Percentiles rank a stretch among this genome's conserved stretches.
phyloP scores from a whole-genome alignment of 2,888 invertebrate genomes.

The Caenorhabditis panamensis region DNA sequence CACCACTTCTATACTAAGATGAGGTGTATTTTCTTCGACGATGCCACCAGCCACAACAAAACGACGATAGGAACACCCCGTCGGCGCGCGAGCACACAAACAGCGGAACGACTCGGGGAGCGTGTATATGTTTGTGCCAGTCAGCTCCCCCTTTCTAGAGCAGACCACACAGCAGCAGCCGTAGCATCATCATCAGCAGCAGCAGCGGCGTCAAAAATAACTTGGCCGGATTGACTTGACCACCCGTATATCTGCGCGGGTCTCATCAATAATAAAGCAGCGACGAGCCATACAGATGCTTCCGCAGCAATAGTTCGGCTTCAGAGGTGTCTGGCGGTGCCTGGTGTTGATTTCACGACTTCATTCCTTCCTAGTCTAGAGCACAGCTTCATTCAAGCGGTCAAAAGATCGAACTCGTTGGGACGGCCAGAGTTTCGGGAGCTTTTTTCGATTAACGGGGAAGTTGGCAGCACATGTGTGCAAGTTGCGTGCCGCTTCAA shows the following conservation, averaged over 20 bases:
- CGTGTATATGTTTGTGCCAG: conserved; percentile 58
- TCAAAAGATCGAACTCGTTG: conserved; percentile 54
- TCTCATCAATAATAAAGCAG: conserved; percentile 54
- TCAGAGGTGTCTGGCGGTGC: conserved; percentile 11
- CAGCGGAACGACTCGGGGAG: conserved; percentile 49
- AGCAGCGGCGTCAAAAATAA: conserved; percentile 44
- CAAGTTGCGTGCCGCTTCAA: conserved; percentile 47
- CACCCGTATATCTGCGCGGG: conserved; percentile 34
- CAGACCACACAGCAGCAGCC: conserved; percentile 47
- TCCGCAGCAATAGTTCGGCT: neutral
- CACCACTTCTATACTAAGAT: conserved; percentile 21
- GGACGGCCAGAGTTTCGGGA: conserved; percentile 36
- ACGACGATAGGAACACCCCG: conserved; percentile 46
- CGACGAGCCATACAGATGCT: conserved; percentile 14
- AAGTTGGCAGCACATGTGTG: conserved; percentile 46
- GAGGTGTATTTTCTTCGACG: conserved; percentile 34
- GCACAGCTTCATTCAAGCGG: conserved; percentile 31
- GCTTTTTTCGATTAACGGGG: conserved; percentile 42
- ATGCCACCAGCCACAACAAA: conserved; percentile 53
- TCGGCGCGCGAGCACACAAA: conserved; percentile 39
- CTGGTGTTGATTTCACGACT: neutral
- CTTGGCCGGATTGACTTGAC: conserved; percentile 46
- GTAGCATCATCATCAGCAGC: conserved; percentile 12
- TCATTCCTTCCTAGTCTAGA: neutral
- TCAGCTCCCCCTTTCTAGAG: conserved; percentile 33